Evolutionary conservation across 1,140 invertebrate genomes (phyloP).

Genomic region (Lanistes nyassanus): DNA sequence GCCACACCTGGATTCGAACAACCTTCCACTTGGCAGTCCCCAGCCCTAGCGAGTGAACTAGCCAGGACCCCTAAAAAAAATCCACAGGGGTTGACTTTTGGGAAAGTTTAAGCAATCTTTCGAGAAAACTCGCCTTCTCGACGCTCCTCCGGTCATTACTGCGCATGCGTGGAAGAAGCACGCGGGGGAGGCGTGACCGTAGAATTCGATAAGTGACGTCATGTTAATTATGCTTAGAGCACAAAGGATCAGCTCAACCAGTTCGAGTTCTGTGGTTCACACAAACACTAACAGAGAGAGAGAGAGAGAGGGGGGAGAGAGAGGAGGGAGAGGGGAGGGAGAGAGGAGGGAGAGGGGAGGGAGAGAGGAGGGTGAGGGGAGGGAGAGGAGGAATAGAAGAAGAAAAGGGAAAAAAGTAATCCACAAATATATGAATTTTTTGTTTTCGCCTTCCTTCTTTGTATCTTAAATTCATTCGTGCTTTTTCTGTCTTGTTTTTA

Average conservation of each 20-base stretch:
- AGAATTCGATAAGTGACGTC: neutral
- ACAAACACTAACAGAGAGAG: conserved; percentile 8
- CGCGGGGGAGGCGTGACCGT: neutral
- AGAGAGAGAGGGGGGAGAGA: neutral
- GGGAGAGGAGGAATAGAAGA: neutral
- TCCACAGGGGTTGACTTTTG: too few species aligned
- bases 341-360: neutral
- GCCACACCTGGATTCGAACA: too few species aligned
- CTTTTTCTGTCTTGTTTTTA: neutral
- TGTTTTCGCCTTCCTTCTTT: too few species aligned
- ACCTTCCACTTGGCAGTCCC: too few species aligned
- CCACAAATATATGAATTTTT: neutral
- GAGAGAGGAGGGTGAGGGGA: neutral
- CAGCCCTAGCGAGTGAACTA: too few species aligned
- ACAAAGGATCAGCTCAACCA: too few species aligned
- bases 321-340: neutral
- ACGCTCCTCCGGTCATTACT: neutral
- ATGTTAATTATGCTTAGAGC: too few species aligned
- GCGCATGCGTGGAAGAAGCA: neutral
- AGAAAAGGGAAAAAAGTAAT: neutral
- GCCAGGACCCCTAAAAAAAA: too few species aligned
- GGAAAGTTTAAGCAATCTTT: neutral
- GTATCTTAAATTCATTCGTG: neutral
- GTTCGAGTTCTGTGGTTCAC: neutral
- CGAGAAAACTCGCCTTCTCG: neutral